A percentile compares a stretch with the other conserved stretches of the same genome.
phyloP scores from a whole-genome alignment of 2,797 vertebrate genomes.

The Hippopotamyrus pictus region DNA sequence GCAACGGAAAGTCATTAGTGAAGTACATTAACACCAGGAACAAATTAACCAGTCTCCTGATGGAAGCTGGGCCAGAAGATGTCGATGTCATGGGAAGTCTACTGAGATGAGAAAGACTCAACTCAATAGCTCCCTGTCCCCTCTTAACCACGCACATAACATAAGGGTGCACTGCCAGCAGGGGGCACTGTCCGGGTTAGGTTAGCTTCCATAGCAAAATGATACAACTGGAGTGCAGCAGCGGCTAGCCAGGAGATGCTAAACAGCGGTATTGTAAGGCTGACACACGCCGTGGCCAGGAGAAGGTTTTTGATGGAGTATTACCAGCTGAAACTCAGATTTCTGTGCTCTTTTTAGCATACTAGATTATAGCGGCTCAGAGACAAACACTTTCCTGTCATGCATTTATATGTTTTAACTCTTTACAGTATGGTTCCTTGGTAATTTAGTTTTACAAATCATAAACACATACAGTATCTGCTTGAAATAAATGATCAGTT shows the following conservation, averaged over 20 bases:
- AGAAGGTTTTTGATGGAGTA: not conserved
- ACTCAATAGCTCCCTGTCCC: not conserved
- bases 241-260: not conserved
- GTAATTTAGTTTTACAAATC: not conserved
- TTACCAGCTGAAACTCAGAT: not conserved
- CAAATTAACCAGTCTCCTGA: conserved; percentile 3
- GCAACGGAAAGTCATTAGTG: conserved; percentile 6
- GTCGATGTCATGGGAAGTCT: not conserved
- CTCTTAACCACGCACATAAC: not conserved
- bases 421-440: not conserved
- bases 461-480: not conserved
- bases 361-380: not conserved
- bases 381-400: not conserved
- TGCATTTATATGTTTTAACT: not conserved
- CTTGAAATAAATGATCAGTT: not conserved
- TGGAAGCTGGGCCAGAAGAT: not conserved
- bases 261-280: not conserved
- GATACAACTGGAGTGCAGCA: not conserved
- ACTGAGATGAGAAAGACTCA: not conserved
- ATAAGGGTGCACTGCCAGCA: not conserved
- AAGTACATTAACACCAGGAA: not conserved
- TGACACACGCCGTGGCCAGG: not conserved
- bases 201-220: not conserved
- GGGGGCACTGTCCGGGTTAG: not conserved
- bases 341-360: not conserved